Evolutionary conservation across 2,113 vertebrate genomes (phyloP).

Genomic region (Merops nubicus): DNA sequence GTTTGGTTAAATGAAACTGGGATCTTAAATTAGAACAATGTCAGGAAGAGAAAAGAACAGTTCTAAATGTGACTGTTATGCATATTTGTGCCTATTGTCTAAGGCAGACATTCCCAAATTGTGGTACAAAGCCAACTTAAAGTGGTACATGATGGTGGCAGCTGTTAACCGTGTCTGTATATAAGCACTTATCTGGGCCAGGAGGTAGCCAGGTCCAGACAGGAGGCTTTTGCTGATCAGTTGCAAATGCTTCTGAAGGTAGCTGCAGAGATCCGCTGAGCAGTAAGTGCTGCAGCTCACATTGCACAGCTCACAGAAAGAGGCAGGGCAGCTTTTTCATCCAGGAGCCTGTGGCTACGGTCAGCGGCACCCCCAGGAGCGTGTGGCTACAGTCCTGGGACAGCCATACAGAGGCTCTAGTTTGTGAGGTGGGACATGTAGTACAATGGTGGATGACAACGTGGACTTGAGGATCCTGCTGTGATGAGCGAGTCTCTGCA

Average conservation of each 20-base stretch:
- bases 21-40: slow-evolving; percentile 70
- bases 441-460: background rate
- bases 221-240: background rate
- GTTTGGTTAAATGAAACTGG: slow-evolving; percentile 65
- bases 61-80: slow-evolving; percentile 48
- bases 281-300: background rate
- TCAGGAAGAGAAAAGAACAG: slow-evolving; percentile 55
- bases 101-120: slow-evolving; percentile 30
- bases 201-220: background rate
- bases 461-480: background rate
- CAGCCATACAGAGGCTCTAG: background rate
- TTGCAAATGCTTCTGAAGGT: background rate
- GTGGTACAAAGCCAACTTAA: slow-evolving; percentile 13
- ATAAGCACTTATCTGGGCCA: background rate
- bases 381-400: background rate
- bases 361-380: background rate
- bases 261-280: background rate
- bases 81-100: slow-evolving; percentile 63
- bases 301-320: background rate
- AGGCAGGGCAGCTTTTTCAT: background rate
- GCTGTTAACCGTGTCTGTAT: slow-evolving; percentile 9
- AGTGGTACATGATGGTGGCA: slow-evolving; percentile 37
- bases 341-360: background rate
- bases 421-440: background rate
- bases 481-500: background rate